Percentiles rank a stretch among this genome's conserved stretches.
Conservation (phyloP, 2,113 vertebrate genomes). For the Climacteris rufus region DNA sequence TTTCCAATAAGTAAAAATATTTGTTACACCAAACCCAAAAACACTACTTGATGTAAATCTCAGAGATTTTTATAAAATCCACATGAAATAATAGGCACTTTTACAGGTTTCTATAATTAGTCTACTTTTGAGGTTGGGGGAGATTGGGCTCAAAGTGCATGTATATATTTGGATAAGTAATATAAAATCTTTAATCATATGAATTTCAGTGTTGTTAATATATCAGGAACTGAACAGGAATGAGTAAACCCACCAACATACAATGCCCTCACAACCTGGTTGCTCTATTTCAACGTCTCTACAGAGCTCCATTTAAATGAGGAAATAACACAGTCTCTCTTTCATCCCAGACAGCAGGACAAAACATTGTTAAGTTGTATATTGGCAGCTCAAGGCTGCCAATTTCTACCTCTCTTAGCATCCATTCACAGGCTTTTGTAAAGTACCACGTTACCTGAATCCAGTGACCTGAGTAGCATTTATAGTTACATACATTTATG, state of each 20-base stretch:
- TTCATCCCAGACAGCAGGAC: not conserved
- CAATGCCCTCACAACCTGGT: fast-evolving
- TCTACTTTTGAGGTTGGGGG: not conserved
- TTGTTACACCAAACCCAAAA: not conserved
- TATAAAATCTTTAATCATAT: not conserved
- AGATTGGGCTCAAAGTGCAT: not conserved
- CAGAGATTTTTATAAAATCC: not conserved
- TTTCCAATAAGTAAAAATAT: not conserved
- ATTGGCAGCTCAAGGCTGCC: not conserved
- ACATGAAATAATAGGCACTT: not conserved
- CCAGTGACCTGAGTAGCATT: not conserved
- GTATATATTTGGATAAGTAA: not conserved
- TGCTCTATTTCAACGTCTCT: not conserved
- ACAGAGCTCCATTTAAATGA: not conserved
- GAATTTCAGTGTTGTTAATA: not conserved
- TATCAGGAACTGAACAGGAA: not conserved
- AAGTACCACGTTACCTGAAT: not conserved
- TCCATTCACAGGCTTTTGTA: not conserved
- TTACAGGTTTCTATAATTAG: not conserved
- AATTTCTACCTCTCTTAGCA: not conserved
- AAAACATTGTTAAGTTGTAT: not conserved
- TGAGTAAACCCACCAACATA: not conserved
- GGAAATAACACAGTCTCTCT: not conserved
- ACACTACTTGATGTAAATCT: not conserved
- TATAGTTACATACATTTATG: not conserved